Conservation (phyloP, 1,140 invertebrate species). For the Centruroides vittatus region DNA sequence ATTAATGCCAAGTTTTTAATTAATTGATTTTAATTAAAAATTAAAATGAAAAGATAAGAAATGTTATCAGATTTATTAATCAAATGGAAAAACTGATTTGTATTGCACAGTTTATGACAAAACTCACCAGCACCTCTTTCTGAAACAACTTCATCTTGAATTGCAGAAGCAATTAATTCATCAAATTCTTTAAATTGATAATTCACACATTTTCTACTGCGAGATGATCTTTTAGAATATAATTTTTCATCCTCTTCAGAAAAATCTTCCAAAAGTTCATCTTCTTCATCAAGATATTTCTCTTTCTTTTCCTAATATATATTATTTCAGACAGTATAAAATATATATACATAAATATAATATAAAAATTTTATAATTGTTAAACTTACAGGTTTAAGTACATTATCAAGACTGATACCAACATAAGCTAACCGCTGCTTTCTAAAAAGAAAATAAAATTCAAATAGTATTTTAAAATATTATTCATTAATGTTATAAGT, state of each 20-base stretch:
- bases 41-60: too few relatives aligned
- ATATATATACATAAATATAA: neutral
- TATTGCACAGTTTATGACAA: neutral
- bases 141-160: slow-evolving; percentile 60
- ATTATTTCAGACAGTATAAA: neutral
- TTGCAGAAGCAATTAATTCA: slow-evolving; percentile 80
- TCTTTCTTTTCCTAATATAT: slow-evolving; percentile 18
- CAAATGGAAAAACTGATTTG: neutral
- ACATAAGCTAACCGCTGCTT: slow-evolving; percentile 58
- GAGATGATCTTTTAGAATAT: slow-evolving; percentile 23
- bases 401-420: slow-evolving; percentile 60
- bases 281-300: slow-evolving; percentile 18
- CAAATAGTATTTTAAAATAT: too few relatives aligned
- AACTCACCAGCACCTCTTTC: slow-evolving; percentile 54
- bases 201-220: slow-evolving; percentile 38
- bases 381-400: slow-evolving; percentile 32
- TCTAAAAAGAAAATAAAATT: slow-evolving; percentile 17
- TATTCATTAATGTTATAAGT: too few relatives aligned
- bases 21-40: too few relatives aligned
- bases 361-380: neutral
- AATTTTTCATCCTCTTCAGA: slow-evolving; percentile 3
- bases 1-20: too few relatives aligned
- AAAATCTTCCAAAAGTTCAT: slow-evolving; percentile 5
- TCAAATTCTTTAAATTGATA: slow-evolving; percentile 86
- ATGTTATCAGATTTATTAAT: too few relatives aligned